Conservation (phyloP, 2,888 invertebrate species). For the Orthosia gothica region DNA sequence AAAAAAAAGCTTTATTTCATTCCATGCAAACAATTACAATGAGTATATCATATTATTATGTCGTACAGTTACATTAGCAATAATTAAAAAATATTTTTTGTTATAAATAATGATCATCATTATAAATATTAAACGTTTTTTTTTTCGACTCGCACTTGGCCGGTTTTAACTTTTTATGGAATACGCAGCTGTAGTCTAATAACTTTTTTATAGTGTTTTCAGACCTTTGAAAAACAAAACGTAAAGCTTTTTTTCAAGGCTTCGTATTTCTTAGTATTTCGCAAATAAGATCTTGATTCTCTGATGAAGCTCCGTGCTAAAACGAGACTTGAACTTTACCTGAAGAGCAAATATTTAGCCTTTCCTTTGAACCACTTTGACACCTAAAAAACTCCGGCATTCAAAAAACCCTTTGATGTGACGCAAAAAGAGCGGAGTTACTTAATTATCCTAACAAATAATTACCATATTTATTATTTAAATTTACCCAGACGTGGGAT, state of each 20-base stretch:
- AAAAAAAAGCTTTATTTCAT: too few relatives aligned
- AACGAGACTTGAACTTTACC: constrained; percentile 38
- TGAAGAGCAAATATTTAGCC: constrained; percentile 48
- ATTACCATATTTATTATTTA: constrained; percentile 63
- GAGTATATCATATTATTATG: too few relatives aligned
- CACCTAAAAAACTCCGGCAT: constrained; percentile 52
- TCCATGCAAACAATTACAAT: too few relatives aligned
- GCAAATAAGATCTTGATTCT: constrained; percentile 16
- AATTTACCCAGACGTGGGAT: constrained; percentile 42
- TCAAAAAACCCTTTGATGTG: constrained; percentile 58
- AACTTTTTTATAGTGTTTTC: not conserved
- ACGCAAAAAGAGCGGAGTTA: constrained; percentile 55
- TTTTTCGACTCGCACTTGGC: too few relatives aligned
- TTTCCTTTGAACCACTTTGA: constrained; percentile 53
- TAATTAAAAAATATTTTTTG: too few relatives aligned
- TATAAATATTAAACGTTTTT: too few relatives aligned
- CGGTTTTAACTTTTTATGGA: too few relatives aligned
- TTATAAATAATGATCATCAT: too few relatives aligned
- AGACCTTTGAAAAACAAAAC: not conserved
- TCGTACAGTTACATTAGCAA: too few relatives aligned
- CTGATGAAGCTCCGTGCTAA: constrained; percentile 7
- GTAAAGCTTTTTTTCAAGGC: not conserved
- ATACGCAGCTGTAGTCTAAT: not conserved
- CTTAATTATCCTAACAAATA: constrained; percentile 65
- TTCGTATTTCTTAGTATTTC: constrained; percentile 1